phyloP scores from a whole-genome alignment of 2,113 vertebrate genomes.

The Cavia aperea region DNA sequence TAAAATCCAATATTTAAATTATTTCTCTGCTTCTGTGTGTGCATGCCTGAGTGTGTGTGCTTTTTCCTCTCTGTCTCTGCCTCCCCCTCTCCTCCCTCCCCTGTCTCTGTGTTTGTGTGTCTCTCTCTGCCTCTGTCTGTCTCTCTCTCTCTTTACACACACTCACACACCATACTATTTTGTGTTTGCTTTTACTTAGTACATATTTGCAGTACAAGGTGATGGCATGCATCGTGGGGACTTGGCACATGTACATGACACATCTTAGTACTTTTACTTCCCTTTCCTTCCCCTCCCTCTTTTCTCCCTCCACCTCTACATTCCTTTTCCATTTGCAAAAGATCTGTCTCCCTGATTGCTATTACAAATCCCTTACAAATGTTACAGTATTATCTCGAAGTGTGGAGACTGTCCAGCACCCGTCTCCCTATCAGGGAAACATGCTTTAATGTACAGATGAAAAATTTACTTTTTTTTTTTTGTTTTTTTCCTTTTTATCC shows the following conservation, averaged over 20 bases:
- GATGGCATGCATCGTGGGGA: neutral
- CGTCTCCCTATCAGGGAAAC: neutral
- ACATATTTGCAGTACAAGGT: neutral
- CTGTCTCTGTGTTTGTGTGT: neutral
- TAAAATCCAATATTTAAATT: neutral
- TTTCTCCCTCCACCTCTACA: neutral
- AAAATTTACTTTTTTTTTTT: neutral
- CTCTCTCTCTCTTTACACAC: neutral
- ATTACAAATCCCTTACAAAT: neutral
- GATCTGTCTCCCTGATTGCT: neutral
- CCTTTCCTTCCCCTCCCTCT: neutral
- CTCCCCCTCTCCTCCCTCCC: neutral
- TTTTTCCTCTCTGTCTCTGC: neutral
- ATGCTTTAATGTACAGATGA: neutral
- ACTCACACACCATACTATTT: neutral
- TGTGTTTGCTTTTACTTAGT: neutral
- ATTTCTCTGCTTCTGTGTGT: neutral
- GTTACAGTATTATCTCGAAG: neutral
- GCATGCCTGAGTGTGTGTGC: neutral
- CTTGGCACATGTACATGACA: neutral
- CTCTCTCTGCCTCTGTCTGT: neutral
- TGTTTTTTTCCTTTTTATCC: too few relatives aligned
- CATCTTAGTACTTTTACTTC: neutral
- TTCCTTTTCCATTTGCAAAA: neutral
- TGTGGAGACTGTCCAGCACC: neutral